Percentiles rank a stretch among this genome's conserved stretches.
Evolutionary conservation across 2,797 vertebrate genomes (phyloP).

Genomic region (Silurus lanzhouensis): DNA sequence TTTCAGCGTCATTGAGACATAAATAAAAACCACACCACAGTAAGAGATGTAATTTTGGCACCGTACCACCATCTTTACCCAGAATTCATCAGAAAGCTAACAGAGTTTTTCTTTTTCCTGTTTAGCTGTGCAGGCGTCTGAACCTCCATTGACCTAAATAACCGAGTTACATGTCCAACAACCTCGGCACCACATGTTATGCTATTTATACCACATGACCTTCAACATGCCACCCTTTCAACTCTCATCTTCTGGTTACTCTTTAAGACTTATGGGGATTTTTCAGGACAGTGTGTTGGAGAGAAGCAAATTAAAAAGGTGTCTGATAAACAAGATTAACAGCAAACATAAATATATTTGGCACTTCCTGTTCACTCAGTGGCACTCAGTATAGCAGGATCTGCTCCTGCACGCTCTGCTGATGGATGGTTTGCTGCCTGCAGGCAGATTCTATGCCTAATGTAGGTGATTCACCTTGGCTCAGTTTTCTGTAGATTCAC

Average conservation of each 20-base stretch:
- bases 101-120: background rate
- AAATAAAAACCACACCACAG: background rate
- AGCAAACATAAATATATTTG: slow-evolving; percentile 17
- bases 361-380: slow-evolving; percentile 20
- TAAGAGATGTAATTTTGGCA: background rate
- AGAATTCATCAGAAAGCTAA: background rate
- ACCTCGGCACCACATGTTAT: background rate
- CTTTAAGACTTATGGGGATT: background rate
- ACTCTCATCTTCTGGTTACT: background rate
- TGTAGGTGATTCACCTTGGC: slow-evolving; percentile 44
- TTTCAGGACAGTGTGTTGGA: background rate
- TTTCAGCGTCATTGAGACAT: background rate
- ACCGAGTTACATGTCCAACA: background rate
- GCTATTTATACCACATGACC: background rate
- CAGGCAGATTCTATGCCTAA: slow-evolving; percentile 16
- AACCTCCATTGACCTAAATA: background rate
- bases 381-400: slow-evolving; percentile 22
- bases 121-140: background rate
- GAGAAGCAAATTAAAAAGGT: slow-evolving; percentile 9
- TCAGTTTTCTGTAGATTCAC: slow-evolving; percentile 28
- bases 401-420: slow-evolving; percentile 24
- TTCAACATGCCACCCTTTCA: background rate
- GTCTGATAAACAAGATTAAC: slow-evolving; percentile 25
- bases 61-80: background rate
- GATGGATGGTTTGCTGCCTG: slow-evolving; percentile 33